Conservation (phyloP, 2,888 invertebrate genomes). For the Plagodis pulveraria region DNA sequence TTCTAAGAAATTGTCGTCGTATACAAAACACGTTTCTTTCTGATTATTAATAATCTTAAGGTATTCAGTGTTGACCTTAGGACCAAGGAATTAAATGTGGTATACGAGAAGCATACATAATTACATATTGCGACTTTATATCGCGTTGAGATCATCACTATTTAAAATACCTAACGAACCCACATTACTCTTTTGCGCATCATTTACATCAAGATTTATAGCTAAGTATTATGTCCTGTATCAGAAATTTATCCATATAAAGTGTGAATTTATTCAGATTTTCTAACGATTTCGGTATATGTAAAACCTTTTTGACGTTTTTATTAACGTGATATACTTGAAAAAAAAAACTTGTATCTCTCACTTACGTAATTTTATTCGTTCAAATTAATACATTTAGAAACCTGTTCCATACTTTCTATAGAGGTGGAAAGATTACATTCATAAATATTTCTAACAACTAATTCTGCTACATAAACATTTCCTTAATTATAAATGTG, state of each 20-base stretch:
- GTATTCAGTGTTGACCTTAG: constrained; percentile 22
- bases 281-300: constrained; percentile 21
- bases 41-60: constrained; percentile 14
- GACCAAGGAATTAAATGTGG: constrained; percentile 36
- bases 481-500: constrained; percentile 21
- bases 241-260: constrained; percentile 32
- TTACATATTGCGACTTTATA: constrained; percentile 42
- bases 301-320: constrained; percentile 12
- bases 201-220: constrained; percentile 44
- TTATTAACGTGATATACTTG: constrained; percentile 22
- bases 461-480: constrained; percentile 15
- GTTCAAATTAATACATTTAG: constrained; percentile 25
- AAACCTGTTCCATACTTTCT: constrained; percentile 33
- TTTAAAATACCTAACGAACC: constrained; percentile 37
- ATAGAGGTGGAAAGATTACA: constrained; percentile 20
- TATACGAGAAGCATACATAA: constrained; percentile 51
- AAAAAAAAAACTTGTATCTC: constrained; percentile 16
- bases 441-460: constrained; percentile 18
- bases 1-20: constrained; percentile 9
- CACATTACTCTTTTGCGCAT: constrained; percentile 50
- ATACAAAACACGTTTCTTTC: constrained; percentile 11
- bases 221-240: constrained; percentile 26
- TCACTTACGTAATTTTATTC: constrained; percentile 27
- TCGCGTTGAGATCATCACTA: constrained; percentile 65
- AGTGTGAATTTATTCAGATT: constrained; percentile 37